Evolutionary conservation across 2,797 vertebrate species (phyloP), one percentile per base, ranked within the genome.

Genomic region (Heteromormyrus szaboi): DNA sequence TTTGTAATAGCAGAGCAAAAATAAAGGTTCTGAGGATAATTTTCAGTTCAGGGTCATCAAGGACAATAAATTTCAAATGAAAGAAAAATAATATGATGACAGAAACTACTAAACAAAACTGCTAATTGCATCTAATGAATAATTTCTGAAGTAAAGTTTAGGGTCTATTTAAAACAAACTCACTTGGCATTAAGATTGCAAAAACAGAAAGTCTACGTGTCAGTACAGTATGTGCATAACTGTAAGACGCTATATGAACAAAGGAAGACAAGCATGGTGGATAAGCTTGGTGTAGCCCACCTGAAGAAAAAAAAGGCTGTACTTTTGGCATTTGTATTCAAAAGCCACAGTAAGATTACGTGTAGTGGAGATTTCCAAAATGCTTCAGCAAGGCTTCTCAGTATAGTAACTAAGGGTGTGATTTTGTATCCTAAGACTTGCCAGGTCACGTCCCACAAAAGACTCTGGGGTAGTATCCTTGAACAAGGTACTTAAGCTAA

Each of bases 11-110:
- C 95, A 94, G 88, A 93, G 94, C 94, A 95, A 96, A 97, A 97
- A 96, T 96, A 96, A 96, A 96, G 96, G 95, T 95, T 96, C 95
- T 95, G 95, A 92, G 93, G 93, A 95, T 94, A 94, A 95, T 94
- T 96, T 94, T 92, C 94, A 93, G 95, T 96, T 96, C 94, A 94
- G 94, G 94, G 93, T 96, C 96, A 96, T 98, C 97, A 97, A 94
- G 93, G 92, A 94, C 95, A 96, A 93, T 94, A 94, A 94, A 95
- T 17, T 72, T 72, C 12, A 72, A 72, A 37, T 72, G 65, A 37
- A 72, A 33, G 65, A 37, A 72, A 72, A 72, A 62, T 37, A 17
- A 72, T 37, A 72, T 72, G 29, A 37, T 37, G 29, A 72, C 29
- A 72, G 12, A 37, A 17, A 72, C 12, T 37, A 37, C 12, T 37